phyloP scores from a whole-genome alignment of 2,113 vertebrate genomes.

The Nesoenas mayeri region DNA sequence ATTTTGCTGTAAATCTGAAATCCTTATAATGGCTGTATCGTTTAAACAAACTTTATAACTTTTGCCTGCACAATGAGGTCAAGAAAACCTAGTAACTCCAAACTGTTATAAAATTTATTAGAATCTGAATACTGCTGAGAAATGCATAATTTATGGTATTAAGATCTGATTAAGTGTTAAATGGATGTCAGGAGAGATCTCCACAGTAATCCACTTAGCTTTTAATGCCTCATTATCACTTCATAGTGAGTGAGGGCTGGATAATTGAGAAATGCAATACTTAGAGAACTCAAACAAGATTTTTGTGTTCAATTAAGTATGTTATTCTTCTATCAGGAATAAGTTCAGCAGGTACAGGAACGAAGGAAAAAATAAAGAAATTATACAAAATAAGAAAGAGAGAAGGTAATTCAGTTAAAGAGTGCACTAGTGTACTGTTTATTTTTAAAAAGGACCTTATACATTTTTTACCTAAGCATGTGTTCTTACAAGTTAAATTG shows the following conservation, averaged over 20 bases:
- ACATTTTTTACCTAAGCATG: background rate
- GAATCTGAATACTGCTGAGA: conserved; percentile 31
- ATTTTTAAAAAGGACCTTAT: background rate
- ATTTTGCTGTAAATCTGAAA: background rate
- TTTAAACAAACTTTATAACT: conserved; percentile 12
- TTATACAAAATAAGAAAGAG: background rate
- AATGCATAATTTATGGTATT: conserved; percentile 43
- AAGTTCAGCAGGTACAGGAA: background rate
- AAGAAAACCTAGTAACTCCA: conserved; percentile 26
- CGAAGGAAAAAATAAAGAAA: background rate
- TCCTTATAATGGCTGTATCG: background rate
- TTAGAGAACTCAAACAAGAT: background rate
- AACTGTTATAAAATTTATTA: conserved; percentile 29
- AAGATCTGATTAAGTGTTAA: conserved; percentile 55
- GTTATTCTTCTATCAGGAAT: background rate
- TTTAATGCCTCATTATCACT: conserved; percentile 50
- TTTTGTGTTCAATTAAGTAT: conserved; percentile 17
- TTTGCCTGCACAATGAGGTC: background rate
- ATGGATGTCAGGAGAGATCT: conserved; percentile 50
- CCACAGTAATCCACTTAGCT: conserved; percentile 63
- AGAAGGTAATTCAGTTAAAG: background rate
- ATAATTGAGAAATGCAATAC: conserved; percentile 25
- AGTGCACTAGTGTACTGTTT: background rate
- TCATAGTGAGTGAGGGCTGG: background rate
- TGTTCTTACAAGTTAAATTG: background rate